phyloP scores from a whole-genome alignment of 2,113 vertebrate genomes.

The Peucedramus taeniatus region DNA sequence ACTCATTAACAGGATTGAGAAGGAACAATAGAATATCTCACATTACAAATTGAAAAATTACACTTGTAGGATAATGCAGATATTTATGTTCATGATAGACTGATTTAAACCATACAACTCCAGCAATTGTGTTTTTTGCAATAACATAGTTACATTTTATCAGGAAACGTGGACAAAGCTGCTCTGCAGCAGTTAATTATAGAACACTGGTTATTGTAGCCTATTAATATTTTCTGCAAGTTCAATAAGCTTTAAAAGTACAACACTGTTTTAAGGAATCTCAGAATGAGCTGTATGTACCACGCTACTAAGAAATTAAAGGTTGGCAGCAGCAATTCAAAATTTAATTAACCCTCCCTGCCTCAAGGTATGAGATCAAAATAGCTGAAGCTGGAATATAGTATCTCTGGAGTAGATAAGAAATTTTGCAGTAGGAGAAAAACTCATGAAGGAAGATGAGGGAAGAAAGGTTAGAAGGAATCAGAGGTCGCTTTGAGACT shows the following conservation, averaged over 20 bases:
- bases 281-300: neutral
- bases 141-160: neutral
- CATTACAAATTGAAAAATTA: neutral
- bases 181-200: neutral
- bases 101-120: neutral
- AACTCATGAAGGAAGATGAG: neutral
- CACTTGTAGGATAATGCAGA: neutral
- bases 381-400: neutral
- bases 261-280: neutral
- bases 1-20: neutral
- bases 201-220: neutral
- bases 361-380: neutral
- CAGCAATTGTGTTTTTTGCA: neutral
- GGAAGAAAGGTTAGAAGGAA: neutral
- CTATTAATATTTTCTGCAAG: neutral
- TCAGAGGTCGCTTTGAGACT: neutral
- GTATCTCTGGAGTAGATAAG: neutral
- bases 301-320: neutral
- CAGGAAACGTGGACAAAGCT: neutral
- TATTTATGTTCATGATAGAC: neutral
- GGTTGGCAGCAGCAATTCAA: neutral
- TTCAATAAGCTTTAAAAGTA: neutral
- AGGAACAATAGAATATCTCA: neutral
- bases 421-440: neutral
- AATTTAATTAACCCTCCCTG: neutral